Conservation (phyloP, 2,888 invertebrate genomes). For the Apotomis capreana region DNA sequence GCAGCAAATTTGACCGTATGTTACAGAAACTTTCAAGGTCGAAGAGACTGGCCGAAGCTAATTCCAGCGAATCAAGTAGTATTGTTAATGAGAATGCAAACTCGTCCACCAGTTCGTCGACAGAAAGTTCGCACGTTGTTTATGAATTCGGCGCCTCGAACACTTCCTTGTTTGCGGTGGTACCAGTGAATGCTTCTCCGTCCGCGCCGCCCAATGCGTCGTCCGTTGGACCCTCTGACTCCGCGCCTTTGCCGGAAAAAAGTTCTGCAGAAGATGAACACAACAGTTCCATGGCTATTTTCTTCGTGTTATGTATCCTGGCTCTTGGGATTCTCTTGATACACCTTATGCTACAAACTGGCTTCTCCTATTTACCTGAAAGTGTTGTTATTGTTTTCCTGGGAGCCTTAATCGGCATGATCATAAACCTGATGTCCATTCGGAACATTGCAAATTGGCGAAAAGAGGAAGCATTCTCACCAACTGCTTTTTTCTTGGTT, state of each 20-base stretch:
- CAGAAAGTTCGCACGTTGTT: constrained; percentile 61
- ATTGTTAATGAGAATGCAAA: constrained; percentile 50
- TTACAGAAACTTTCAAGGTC: constrained; percentile 59
- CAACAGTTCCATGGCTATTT: constrained; percentile 98
- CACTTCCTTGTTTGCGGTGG: constrained; percentile 63
- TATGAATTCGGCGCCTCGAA: constrained; percentile 69
- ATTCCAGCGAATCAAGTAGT: constrained; percentile 64
- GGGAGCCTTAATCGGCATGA: constrained; percentile 95
- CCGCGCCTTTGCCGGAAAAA: constrained; percentile 92
- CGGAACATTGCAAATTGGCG: constrained; percentile 97
- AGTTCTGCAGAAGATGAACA: constrained; percentile 98
- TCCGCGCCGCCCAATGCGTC: constrained; percentile 65
- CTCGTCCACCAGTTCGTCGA: constrained; percentile 56
- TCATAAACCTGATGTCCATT: constrained; percentile 94
- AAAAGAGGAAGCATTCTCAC: constrained; percentile 98
- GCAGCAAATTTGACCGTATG: constrained; percentile 37
- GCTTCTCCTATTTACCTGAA: constrained; percentile 98
- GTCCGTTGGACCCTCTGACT: constrained; percentile 86
- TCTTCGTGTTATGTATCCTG: constrained; percentile 97
- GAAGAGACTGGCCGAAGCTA: constrained; percentile 61
- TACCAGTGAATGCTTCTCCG: constrained; percentile 67
- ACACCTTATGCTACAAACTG: constrained; percentile 96
- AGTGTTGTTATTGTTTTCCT: constrained; percentile 98
- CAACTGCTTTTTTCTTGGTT: constrained; percentile 98
- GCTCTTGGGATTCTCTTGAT: constrained; percentile 97